phyloP scores from a whole-genome alignment of 2,797 vertebrate species.

The Orestias chungarensis region DNA sequence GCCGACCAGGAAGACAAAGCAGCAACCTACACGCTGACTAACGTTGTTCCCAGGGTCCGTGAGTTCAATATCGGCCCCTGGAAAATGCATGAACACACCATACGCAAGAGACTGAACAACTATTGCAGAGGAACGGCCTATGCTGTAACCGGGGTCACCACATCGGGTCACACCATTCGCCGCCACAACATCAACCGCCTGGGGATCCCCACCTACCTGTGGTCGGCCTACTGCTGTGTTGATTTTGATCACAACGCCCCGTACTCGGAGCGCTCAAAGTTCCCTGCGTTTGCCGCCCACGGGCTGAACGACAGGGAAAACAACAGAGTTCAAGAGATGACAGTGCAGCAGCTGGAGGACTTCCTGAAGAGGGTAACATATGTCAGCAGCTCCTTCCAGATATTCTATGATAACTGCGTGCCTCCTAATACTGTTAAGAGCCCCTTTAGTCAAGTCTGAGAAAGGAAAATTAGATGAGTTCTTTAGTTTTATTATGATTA shows the following conservation, averaged over 20 bases:
- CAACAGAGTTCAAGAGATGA: constrained; percentile 66
- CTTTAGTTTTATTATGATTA: not conserved
- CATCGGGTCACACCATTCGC: constrained; percentile 69
- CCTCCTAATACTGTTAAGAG: constrained; percentile 25
- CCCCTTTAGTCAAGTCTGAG: constrained; percentile 4
- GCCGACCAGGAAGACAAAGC: constrained; percentile 64
- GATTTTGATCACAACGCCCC: constrained; percentile 76
- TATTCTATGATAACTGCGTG: constrained; percentile 74
- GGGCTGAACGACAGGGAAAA: constrained; percentile 66
- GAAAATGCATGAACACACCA: constrained; percentile 57
- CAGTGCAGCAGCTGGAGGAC: constrained; percentile 67
- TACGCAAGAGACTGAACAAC: constrained; percentile 76
- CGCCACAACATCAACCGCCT: constrained; percentile 70
- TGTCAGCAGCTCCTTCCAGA: constrained; percentile 69
- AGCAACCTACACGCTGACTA: constrained; percentile 78
- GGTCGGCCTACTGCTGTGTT: constrained; percentile 77
- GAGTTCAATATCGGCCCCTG: constrained; percentile 73
- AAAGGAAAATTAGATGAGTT: not conserved
- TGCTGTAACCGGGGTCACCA: constrained; percentile 72
- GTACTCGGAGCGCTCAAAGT: constrained; percentile 67
- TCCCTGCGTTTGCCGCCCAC: constrained; percentile 69
- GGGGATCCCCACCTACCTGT: constrained; percentile 73
- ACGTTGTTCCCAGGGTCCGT: constrained; percentile 70
- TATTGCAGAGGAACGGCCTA: constrained; percentile 71
- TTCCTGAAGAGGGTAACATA: constrained; percentile 74